Base-by-base conservation (phyloP, 2,113 vertebrate species). In the Lycocorax pyrrhopterus region DNA sequence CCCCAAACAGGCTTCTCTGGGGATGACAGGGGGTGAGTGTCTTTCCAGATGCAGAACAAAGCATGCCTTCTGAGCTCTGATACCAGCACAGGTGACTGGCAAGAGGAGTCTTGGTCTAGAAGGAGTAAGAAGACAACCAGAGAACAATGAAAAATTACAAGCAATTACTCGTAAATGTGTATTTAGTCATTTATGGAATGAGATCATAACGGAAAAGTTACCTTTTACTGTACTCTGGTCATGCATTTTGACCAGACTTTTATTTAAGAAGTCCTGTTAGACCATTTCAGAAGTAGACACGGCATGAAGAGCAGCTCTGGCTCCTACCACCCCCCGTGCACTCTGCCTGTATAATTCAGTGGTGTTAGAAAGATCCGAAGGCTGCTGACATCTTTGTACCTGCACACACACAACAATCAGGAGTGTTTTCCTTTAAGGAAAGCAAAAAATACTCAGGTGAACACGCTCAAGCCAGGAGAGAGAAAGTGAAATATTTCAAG, bases 311-410 rank as follows among this genome's bases (percentile, higher is more conserved):
- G 32, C 39, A 84, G 12, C 41, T 80, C 51, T 69, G 49, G 37
- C 29, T 92, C 41, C 66, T 39, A 49, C 22, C 9, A 46, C 26
- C 7, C 5, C 11, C 4, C 10, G 5, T 25, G 14, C 23, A 13
- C n/a, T 73, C 53, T 76, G 39, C 32, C 20, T 49, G 32, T 39
- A 30, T 51, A 90, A 46, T 56, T 56, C 67, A 47, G 20, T 10
- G 21, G 15, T 64, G 23, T 67, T 60, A 72, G 47, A 63, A 93
- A 52, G 20, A 37, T 39, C 4, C 27, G 25, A 29, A 79, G 33
- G 33, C 47, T 85, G 39, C 44, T 64, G 44, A 47, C 0, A 0
- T 16, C 22, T n/a, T 76, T 5, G 1, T 47, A 60, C 10, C 39
- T 35, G 7, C 1, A 0, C 25, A 19, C 16, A 30, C 32, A 26